Conservation (phyloP, 1,140 invertebrate species). For the Lethocerus indicus region DNA sequence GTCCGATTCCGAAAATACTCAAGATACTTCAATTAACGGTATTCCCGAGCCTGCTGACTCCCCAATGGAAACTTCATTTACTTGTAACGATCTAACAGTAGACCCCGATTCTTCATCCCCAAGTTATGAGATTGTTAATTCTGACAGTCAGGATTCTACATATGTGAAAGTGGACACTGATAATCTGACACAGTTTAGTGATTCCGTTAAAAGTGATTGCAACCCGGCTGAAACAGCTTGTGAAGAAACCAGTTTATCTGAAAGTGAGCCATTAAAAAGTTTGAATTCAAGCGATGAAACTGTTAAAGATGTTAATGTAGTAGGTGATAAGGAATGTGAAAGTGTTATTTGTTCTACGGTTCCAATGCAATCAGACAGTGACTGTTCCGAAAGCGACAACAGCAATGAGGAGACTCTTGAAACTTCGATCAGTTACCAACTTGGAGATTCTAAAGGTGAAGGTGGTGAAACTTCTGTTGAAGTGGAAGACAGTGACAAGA, state of each 20-base stretch:
- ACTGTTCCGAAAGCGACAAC: neutral
- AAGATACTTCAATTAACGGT: slow-evolving; percentile 14
- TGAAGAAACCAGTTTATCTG: neutral
- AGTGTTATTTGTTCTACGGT: slow-evolving; percentile 7
- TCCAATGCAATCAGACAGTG: neutral
- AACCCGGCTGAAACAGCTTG: neutral
- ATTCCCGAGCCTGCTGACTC: slow-evolving; percentile 12
- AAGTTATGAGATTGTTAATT: neutral
- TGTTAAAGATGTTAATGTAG: slow-evolving; percentile 1
- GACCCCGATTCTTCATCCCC: slow-evolving; percentile 4
- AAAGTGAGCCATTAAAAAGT: neutral
- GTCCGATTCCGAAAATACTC: slow-evolving; percentile 4
- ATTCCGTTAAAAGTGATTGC: neutral
- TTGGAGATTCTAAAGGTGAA: neutral
- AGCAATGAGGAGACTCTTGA: too few species aligned
- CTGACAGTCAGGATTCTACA: neutral
- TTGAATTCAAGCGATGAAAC: neutral
- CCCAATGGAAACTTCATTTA: slow-evolving; percentile 10
- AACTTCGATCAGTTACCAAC: neutral
- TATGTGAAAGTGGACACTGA: neutral
- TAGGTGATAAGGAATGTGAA: slow-evolving; percentile 5
- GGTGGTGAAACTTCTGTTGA: neutral
- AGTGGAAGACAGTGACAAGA: neutral
- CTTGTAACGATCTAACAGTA: slow-evolving; percentile 6
- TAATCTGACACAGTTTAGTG: neutral